These are phyloP conservation scores for Neosilurus hyrtlii DNA, from an alignment of 2,797 vertebrate species.

Conservation along the genomic window DNA sequence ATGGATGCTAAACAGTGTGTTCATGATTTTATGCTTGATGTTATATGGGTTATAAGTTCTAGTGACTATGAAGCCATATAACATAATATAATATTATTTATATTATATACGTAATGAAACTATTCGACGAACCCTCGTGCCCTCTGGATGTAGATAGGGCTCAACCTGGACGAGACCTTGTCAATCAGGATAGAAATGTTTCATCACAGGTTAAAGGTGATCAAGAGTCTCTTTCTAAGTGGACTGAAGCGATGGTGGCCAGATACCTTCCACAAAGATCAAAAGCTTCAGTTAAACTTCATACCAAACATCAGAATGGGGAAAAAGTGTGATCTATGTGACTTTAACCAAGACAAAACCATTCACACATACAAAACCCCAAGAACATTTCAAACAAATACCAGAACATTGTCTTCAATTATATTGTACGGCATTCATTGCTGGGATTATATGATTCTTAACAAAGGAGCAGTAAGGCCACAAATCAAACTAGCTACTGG, in stretches of 20 bases:
- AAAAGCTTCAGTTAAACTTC: neutral
- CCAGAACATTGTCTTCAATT: slow-evolving; percentile 18
- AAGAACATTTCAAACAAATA: slow-evolving; percentile 21
- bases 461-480: slow-evolving; percentile 27
- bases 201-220: neutral
- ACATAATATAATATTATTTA: neutral
- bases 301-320: neutral
- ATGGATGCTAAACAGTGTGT: neutral
- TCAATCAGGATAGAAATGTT: neutral
- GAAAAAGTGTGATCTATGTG: neutral
- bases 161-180: neutral
- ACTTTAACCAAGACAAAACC: neutral
- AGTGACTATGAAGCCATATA: neutral
- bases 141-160: neutral
- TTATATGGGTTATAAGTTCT: neutral
- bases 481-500: slow-evolving; percentile 37
- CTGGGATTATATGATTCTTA: slow-evolving; percentile 12
- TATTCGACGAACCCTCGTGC: neutral
- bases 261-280: neutral
- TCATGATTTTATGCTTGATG: neutral
- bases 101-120: neutral
- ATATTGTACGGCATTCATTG: neutral
- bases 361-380: neutral
- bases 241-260: neutral
- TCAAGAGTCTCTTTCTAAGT: neutral